Evolutionary conservation across 2,888 invertebrate species (phyloP).

Genomic region (Ceramica pisi): DNA sequence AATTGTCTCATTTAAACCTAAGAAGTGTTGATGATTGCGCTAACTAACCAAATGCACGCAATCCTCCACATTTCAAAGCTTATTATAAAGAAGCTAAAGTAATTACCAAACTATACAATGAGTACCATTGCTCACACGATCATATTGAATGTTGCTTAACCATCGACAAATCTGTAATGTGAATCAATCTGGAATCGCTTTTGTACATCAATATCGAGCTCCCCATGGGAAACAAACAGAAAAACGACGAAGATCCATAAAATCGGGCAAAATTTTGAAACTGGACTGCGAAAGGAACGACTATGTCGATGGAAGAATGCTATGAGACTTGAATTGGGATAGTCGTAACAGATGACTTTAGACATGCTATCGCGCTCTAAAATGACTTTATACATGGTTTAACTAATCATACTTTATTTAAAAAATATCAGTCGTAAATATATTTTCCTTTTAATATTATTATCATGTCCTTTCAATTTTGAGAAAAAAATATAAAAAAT

Average conservation of each 20-base stretch:
- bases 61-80: constrained; percentile 84
- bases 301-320: constrained; percentile 64
- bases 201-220: constrained; percentile 82
- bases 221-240: constrained; percentile 71
- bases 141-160: constrained; percentile 84
- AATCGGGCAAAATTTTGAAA: constrained; percentile 81
- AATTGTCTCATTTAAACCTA: constrained; percentile 73
- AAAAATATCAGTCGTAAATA: not conserved
- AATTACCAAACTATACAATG: constrained; percentile 27
- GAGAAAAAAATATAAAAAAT: constrained; percentile 48
- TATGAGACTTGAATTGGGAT: constrained; percentile 71
- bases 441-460: not conserved
- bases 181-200: constrained; percentile 78
- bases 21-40: constrained; percentile 87
- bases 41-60: constrained; percentile 71
- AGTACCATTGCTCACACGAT: constrained; percentile 77
- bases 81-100: constrained; percentile 20
- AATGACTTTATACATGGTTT: not conserved
- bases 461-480: constrained; percentile 7
- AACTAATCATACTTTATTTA: not conserved
- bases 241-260: constrained; percentile 89
- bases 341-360: constrained; percentile 74
- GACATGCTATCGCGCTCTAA: constrained; percentile 72
- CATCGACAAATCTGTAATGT: constrained; percentile 77
- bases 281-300: constrained; percentile 84